Percentiles rank a stretch among this genome's conserved stretches.
Conservation (phyloP, 2,888 invertebrate genomes). For the Poecilobothrus nobilitatus region DNA sequence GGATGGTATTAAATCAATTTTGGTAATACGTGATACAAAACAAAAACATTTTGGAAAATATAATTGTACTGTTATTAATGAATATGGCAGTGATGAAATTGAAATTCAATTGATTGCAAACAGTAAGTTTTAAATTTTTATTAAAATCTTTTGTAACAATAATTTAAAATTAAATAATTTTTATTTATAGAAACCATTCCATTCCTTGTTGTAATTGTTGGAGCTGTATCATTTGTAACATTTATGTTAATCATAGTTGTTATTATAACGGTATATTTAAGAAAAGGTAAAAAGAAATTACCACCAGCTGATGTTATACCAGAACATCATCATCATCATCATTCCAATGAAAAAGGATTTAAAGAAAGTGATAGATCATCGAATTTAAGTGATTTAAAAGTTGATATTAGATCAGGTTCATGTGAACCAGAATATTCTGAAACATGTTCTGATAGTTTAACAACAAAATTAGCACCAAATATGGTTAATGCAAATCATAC, state of each 20-base stretch:
- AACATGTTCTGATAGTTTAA: conserved; percentile 50
- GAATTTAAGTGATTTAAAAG: conserved; percentile 84
- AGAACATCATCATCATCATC: conserved; percentile 47
- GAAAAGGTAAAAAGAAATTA: conserved; percentile 40
- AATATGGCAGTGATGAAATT: conserved; percentile 76
- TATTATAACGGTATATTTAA: conserved; percentile 73
- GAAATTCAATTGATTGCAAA: conserved; percentile 78
- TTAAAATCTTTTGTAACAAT: not conserved
- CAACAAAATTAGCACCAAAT: conserved; percentile 43
- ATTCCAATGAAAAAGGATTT: conserved; percentile 38
- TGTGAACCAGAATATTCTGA: conserved; percentile 53
- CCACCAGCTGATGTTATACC: conserved; percentile 42
- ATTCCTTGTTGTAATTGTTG: conserved; percentile 70
- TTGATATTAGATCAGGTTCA: conserved; percentile 66
- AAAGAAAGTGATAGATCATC: conserved; percentile 73
- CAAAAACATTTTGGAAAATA: conserved; percentile 84
- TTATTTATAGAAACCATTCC: conserved; percentile 62
- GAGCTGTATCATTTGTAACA: conserved; percentile 68
- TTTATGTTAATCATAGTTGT: conserved; percentile 75
- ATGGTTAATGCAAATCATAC: conserved; percentile 19
- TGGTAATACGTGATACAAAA: conserved; percentile 79
- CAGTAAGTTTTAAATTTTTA: conserved; percentile 57
- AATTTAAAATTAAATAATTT: not conserved
- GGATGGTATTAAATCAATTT: conserved; percentile 78
- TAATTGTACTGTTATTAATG: conserved; percentile 88